Percentiles rank a stretch among this genome's conserved stretches.
phyloP scores from a whole-genome alignment of 2,797 vertebrate species.

The Lepidocolaptes lacrymiger region DNA sequence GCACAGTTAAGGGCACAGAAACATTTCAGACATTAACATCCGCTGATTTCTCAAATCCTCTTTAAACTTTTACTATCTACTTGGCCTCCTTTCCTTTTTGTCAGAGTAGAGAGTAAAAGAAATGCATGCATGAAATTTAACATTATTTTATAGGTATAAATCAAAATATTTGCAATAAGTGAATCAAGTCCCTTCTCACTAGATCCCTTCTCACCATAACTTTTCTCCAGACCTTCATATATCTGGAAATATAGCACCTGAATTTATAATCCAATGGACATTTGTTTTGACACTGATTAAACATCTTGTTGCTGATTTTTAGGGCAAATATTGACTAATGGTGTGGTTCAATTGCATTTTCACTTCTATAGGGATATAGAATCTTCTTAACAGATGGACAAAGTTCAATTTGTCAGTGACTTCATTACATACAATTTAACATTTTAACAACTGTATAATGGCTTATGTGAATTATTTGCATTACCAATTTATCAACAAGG shows the following conservation, averaged over 20 bases:
- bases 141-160: background rate
- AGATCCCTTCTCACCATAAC: background rate
- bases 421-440: background rate
- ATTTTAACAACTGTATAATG: background rate
- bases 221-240: background rate
- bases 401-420: background rate
- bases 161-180: background rate
- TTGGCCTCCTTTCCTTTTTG: background rate
- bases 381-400: background rate
- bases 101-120: background rate
- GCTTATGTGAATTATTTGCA: background rate
- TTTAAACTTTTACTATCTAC: background rate
- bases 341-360: background rate
- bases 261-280: background rate
- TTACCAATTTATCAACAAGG: background rate
- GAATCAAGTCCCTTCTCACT: background rate
- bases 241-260: background rate
- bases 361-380: background rate
- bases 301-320: background rate
- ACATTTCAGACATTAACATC: background rate
- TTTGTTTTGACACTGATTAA: background rate
- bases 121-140: background rate
- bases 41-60: background rate
- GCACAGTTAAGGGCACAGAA: background rate
- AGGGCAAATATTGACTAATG: background rate